Base-by-base conservation (phyloP, 2,797 vertebrate genomes). In the Aplochiton taeniatus region DNA sequence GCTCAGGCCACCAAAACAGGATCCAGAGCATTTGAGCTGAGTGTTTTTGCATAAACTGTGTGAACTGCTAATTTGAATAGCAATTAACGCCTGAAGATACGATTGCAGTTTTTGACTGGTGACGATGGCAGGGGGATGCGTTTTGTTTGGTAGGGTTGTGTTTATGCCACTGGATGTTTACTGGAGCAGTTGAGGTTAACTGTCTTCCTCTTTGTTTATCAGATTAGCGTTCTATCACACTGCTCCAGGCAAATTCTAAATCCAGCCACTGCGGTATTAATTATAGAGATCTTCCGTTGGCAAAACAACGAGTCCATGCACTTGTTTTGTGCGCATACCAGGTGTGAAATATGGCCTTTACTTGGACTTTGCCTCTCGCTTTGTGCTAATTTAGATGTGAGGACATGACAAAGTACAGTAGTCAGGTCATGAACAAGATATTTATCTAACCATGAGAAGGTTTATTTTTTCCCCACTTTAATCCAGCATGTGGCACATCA, bases 151-250 rank as follows among this genome's bases (percentile, higher is more conserved):
- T 59, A 61, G 55, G 72, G 69, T 63, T 80, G 74, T 88, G 86
- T 89, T 89, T 84, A 86, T 80, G 88, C 89, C 77, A 83, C 67
- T 65, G 83, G 87, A 78, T 88, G 69, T 90, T 90, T 89, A 88
- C 81, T 63, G 69, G 76, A 83, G 85, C 73, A 79, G 74, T 48
- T 70, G 77, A 82, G 86, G 85, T 89, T 81, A 84, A 85, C 72
- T 75, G 75, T 86, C 69, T 70, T 78, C 71, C 67, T 75, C 72
- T 83, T 84, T 84, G 73, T 84, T 86, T 73, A 75, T 87, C 80
- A 86, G 84, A 91, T 91, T 87, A 83, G 63, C 80, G 74, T 78
- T 77, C 58, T 20, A 18, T 80, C 20, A 19, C 43, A 47, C 74
- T 62, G 20, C 78, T 75, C 77, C 63, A 63, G 80, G 77, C 75